Evolutionary conservation across 2,888 invertebrate species (phyloP).

Genomic region (Machimus rusticus): DNA sequence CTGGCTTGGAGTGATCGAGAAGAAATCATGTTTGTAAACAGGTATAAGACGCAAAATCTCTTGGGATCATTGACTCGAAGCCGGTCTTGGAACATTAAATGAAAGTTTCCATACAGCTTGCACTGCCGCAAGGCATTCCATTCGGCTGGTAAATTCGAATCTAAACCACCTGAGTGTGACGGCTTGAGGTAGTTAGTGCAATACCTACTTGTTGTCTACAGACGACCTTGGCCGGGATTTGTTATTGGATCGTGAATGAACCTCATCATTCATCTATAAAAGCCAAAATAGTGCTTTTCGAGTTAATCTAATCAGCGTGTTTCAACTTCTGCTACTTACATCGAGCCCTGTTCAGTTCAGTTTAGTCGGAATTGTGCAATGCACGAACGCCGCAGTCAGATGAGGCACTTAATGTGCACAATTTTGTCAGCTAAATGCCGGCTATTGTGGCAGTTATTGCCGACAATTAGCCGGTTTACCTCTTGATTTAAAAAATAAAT

Average conservation of each 20-base stretch:
- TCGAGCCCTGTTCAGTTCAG: neutral
- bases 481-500: neutral
- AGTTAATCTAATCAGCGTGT: neutral
- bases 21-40: neutral
- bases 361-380: neutral
- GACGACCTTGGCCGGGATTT: neutral
- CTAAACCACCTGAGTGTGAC: neutral
- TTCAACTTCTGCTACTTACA: neutral
- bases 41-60: neutral
- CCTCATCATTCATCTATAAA: neutral
- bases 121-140: neutral
- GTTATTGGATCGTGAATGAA: neutral
- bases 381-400: neutral
- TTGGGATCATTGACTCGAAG: neutral
- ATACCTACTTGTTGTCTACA: neutral
- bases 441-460: neutral
- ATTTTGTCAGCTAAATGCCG: neutral
- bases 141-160: neutral
- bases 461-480: neutral
- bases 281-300: neutral
- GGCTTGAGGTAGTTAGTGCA: neutral
- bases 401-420: neutral
- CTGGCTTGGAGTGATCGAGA: neutral
- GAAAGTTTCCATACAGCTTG: neutral
- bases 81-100: neutral